Conservation (phyloP, 2,113 vertebrate genomes). For the Rhea americana region DNA sequence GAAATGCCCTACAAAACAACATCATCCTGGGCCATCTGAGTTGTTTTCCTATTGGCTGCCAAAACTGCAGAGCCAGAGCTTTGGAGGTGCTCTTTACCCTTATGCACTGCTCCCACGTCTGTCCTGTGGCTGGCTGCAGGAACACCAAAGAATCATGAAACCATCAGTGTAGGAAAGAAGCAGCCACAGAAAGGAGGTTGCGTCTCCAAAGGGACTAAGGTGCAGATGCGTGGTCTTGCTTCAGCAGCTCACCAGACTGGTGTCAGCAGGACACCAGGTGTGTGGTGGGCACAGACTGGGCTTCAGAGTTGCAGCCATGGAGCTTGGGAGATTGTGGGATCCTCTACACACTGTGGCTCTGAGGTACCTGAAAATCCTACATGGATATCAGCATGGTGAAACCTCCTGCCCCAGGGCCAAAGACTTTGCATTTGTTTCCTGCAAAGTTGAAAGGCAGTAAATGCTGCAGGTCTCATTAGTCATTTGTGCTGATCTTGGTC, state of each 20-base stretch:
- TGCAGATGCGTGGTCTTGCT: not conserved
- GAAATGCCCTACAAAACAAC: not conserved
- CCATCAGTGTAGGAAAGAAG: not conserved
- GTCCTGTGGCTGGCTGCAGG: not conserved
- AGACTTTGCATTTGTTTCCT: not conserved
- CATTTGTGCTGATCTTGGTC: not conserved
- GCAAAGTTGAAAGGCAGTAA: not conserved
- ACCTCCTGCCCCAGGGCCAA: not conserved
- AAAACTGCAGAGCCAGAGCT: not conserved
- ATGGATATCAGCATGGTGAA: not conserved
- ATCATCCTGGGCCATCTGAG: not conserved
- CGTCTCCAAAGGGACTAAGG: not conserved
- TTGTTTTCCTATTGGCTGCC: not conserved
- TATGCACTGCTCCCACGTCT: rapidly evolving
- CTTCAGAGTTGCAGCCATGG: rapidly evolving
- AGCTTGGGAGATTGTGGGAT: not conserved
- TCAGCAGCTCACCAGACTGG: not conserved
- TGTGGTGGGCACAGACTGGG: not conserved
- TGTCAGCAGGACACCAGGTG: no score
- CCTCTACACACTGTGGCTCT: not conserved
- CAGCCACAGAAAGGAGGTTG: not conserved
- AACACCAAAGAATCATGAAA: not conserved
- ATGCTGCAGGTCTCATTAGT: not conserved
- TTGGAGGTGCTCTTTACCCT: not conserved
- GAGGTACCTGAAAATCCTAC: not conserved